Evolutionary conservation across 2,888 invertebrate species (phyloP).

Genomic region (Drosophila birchii): DNA sequence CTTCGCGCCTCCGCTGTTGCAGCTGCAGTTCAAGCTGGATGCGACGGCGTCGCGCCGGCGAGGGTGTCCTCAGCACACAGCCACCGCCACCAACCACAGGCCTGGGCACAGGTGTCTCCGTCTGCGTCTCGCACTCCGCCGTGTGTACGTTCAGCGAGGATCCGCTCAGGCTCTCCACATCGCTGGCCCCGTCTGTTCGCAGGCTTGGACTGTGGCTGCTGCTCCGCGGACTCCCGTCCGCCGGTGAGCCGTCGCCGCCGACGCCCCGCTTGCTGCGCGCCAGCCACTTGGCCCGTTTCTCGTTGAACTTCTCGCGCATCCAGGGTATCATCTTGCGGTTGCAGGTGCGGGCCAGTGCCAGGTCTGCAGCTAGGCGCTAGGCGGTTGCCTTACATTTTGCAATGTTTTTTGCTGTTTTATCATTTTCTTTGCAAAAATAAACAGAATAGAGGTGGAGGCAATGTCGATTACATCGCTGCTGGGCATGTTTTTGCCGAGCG

Average conservation of each 20-base stretch:
- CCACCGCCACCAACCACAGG: conserved; percentile 52
- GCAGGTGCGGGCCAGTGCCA: conserved; percentile 50
- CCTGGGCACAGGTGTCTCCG: conserved; percentile 47
- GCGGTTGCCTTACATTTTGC: conserved; percentile 33
- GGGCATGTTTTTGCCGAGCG: background rate
- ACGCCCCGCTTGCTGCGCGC: conserved; percentile 78
- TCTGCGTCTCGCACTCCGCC: conserved; percentile 67
- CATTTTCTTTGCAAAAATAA: conserved; percentile 36
- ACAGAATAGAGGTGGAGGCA: conserved; percentile 18
- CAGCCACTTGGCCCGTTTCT: conserved; percentile 84
- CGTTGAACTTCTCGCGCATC: conserved; percentile 85
- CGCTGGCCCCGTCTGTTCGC: conserved; percentile 49
- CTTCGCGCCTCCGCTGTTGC: conserved; percentile 50
- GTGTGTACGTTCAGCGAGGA: conserved; percentile 61
- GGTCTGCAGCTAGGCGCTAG: conserved; percentile 52
- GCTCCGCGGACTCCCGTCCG: conserved; percentile 42
- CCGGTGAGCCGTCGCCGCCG: conserved; percentile 12
- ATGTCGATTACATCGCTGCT: background rate
- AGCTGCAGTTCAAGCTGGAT: conserved; percentile 65
- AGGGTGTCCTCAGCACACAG: conserved; percentile 68
- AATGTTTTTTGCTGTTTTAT: background rate
- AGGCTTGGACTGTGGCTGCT: conserved; percentile 44
- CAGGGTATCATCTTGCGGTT: conserved; percentile 83
- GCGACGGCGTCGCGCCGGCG: conserved; percentile 70
- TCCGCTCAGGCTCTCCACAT: conserved; percentile 59